Evolutionary conservation across 2,113 vertebrate genomes (phyloP), one percentile per base, ranked within the genome.

Genomic region (Coturnix japonica): DNA sequence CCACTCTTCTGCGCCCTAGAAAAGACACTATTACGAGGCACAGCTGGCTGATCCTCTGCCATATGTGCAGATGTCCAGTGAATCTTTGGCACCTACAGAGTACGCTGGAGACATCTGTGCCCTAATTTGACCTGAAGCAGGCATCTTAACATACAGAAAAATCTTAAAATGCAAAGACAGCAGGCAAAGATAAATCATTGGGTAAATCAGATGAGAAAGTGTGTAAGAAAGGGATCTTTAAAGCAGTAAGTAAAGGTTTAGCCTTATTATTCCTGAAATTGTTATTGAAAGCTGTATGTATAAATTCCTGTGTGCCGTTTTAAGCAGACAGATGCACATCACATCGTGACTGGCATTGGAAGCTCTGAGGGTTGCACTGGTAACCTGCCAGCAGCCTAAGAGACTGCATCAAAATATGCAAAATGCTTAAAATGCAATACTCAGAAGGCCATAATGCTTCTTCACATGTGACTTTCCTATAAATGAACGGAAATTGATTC

Each of bases 1-100:
- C 56, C 37, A 5, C 31, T 63, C 31, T 15, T 71, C 70, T 65
- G 91, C 93, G 95, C 56, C 95, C 93, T 35, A 49, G 77, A 84
- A 86, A 81, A 84, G 69, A 7, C 5, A 8, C 6, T 46, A 80
- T 39, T 72, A 11, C 80, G 6, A 4, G 19, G 84, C 70, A 64
- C 91, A 93, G 94, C 94, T 93, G 94, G 89, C 84, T 65, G 89
- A 67, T 72, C 70, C 91, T 31, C 53, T 8, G 7, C 61, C 51
- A 1, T 30, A 20, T 61, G 84, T 72, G 93, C 91, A 92, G 66
- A 78, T 78, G 93, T 81, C 69, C 91, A 54, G 91, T 7, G 21
- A 7, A 28, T 59, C 92, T 61, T 61, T 69, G 93, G 94, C 66
- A 92, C 81, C 61, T 73, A 43, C n/a, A 5, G 49, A 1, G 17